phyloP scores from a whole-genome alignment of 1,140 invertebrate genomes.

The Trichonephila clavata region DNA sequence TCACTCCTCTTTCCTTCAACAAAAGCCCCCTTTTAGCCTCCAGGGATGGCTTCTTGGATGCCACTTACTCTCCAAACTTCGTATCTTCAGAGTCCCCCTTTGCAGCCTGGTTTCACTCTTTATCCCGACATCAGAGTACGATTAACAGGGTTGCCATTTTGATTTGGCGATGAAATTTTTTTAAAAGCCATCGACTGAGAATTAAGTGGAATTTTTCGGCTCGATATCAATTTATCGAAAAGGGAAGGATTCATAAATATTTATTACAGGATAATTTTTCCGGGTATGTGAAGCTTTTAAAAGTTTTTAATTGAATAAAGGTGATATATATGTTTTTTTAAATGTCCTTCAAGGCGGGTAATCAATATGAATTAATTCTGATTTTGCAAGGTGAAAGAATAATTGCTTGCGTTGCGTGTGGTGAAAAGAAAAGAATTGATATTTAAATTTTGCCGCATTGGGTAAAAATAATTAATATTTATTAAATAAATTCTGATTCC shows the following conservation, averaged over 20 bases:
- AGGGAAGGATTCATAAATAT: constrained; percentile 3
- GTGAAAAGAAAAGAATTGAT: no score
- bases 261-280: neutral
- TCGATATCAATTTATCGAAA: neutral
- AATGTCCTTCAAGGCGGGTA: neutral
- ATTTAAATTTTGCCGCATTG: no score
- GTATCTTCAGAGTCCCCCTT: neutral
- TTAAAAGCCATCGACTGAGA: neutral
- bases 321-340: neutral
- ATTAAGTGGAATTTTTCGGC: neutral
- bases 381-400: no score
- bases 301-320: constrained; percentile 10
- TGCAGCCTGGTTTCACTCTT: neutral
- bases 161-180: neutral
- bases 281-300: neutral
- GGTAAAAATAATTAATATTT: no score
- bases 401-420: no score
- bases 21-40: neutral
- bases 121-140: constrained; percentile 6
- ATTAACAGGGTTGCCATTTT: neutral
- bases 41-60: neutral
- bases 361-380: constrained; percentile 16
- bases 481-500: no score
- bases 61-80: neutral
- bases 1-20: neutral